Evolutionary conservation across 2,797 vertebrate species (phyloP).

Genomic region (Malacoraja senta): DNA sequence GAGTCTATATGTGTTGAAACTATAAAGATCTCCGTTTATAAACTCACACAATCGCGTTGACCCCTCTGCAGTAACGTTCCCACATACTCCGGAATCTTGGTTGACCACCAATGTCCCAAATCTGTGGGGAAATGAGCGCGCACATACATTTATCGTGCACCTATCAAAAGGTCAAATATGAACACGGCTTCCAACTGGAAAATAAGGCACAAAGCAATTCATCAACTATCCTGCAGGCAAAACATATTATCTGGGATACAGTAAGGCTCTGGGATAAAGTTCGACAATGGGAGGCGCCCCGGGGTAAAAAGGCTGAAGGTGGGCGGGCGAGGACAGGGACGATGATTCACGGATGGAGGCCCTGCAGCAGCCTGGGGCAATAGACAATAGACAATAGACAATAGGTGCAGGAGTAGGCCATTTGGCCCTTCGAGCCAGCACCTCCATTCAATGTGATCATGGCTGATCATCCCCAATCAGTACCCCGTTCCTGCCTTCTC

Average conservation of each 20-base stretch:
- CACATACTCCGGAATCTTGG: conserved; percentile 55
- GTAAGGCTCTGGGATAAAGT: background rate
- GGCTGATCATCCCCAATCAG: too few relatives aligned
- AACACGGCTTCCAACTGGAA: conserved; percentile 39
- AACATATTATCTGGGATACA: background rate
- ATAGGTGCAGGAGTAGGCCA: too few relatives aligned
- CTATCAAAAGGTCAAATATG: conserved; percentile 40
- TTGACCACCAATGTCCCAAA: conserved; percentile 57
- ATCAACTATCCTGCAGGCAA: background rate
- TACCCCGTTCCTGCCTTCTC: too few relatives aligned
- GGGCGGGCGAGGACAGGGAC: too few relatives aligned
- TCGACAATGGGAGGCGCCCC: too few relatives aligned
- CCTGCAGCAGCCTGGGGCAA: too few relatives aligned
- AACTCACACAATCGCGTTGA: conserved; percentile 52
- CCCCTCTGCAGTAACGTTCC: conserved; percentile 59
- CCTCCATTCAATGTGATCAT: too few relatives aligned
- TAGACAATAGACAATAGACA: too few relatives aligned
- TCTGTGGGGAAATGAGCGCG: conserved; percentile 42
- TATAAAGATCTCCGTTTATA: background rate
- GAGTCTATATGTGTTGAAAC: background rate
- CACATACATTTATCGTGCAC: background rate
- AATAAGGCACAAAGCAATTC: background rate
- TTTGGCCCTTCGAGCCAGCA: too few relatives aligned
- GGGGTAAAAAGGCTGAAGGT: too few relatives aligned
- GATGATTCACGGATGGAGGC: too few relatives aligned